Percentiles rank a stretch among this genome's conserved stretches.
These are phyloP conservation scores for Aromia moschata DNA, from an alignment of 2,888 invertebrate genomes.

Conservation along the genomic window DNA sequence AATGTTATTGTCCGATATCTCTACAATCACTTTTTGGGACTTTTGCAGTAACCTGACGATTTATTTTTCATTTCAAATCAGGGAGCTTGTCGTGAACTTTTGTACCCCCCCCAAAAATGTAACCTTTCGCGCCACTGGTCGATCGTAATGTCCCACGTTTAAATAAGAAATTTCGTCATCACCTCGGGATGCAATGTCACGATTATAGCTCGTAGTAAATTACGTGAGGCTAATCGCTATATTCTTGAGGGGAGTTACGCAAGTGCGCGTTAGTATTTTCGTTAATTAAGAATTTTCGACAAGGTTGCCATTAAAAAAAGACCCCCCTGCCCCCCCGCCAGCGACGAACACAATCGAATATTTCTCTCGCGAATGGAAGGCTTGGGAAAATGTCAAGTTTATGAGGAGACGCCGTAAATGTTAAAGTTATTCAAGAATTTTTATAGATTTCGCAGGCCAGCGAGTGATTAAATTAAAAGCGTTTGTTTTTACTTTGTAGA, in stretches of 20 bases:
- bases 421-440: too few species aligned
- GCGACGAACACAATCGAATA: slow-evolving; percentile 9
- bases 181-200: slow-evolving; percentile 6
- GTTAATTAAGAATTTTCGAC: slow-evolving; percentile 7
- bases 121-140: too few species aligned
- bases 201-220: background rate
- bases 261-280: slow-evolving; percentile 5
- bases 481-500: too few species aligned
- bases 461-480: too few species aligned
- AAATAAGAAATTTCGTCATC: slow-evolving; percentile 16
- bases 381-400: slow-evolving; percentile 5
- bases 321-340: background rate
- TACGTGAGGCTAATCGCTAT: background rate
- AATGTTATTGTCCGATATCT: too few species aligned
- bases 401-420: background rate
- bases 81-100: too few species aligned
- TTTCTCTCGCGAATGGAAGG: slow-evolving; percentile 1
- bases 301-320: background rate
- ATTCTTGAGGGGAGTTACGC: background rate
- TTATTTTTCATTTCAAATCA: too few species aligned
- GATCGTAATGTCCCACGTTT: too few species aligned
- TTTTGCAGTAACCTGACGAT: too few species aligned
- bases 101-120: too few species aligned
- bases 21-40: too few species aligned
- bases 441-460: too few species aligned